Conservation (phyloP, 2,113 vertebrate genomes). For the Marmota monax region DNA sequence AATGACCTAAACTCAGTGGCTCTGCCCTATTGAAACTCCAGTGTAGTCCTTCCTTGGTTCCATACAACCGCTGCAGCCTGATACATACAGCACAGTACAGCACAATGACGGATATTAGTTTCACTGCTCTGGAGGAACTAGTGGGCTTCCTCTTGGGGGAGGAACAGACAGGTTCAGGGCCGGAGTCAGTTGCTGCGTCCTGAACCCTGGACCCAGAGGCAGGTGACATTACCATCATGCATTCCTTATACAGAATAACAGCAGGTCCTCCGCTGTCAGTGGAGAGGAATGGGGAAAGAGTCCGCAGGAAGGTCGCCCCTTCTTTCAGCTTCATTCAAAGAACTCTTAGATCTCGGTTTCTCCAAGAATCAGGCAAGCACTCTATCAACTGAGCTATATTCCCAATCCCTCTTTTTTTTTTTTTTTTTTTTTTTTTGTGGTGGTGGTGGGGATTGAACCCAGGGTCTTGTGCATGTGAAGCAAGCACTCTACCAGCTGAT, state of each 20-base stretch:
- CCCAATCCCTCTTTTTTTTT: no score
- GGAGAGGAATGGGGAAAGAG: no score
- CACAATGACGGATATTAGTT: background rate
- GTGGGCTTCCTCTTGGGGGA: background rate
- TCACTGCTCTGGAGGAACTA: background rate
- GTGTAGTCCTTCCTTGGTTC: background rate
- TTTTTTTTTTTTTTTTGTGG: no score
- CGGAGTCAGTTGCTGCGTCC: background rate
- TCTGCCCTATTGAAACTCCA: background rate
- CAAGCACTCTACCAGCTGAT: no score
- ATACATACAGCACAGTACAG: background rate
- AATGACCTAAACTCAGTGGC: background rate
- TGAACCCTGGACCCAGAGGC: background rate
- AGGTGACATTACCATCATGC: background rate
- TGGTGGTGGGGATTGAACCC: no score
- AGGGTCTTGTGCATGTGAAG: no score
- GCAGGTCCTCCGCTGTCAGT: background rate
- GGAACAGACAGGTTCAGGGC: background rate
- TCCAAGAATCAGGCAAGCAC: background rate
- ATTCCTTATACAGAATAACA: background rate
- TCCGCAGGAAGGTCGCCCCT: background rate
- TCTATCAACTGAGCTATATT: no score
- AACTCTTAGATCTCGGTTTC: background rate
- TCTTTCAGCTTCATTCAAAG: background rate
- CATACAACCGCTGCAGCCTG: rapidly evolving